These are phyloP conservation scores for Psilanteris sp. DNA, from an alignment of 1,140 invertebrate genomes.

Conservation along the genomic window DNA sequence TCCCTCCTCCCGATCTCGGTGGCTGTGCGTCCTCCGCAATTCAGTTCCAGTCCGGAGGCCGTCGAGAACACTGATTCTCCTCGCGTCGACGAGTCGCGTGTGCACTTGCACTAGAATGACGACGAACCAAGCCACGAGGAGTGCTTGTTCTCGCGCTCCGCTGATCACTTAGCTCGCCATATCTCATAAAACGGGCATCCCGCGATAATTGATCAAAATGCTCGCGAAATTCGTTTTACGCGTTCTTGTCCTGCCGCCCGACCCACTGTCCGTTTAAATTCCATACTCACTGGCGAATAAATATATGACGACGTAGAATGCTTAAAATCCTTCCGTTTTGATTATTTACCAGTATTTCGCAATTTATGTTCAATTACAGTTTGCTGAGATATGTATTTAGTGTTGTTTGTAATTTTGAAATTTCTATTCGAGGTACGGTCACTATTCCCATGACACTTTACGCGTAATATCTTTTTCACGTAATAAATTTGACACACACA, in stretches of 20 bases:
- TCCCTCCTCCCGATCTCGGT: conserved; percentile 55
- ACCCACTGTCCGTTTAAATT: conserved; percentile 3
- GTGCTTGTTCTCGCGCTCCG: conserved; percentile 46
- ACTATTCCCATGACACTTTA: not conserved
- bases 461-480: not conserved
- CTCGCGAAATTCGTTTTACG: conserved; percentile 11
- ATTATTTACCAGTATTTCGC: conserved; percentile 13
- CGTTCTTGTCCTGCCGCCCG: not conserved
- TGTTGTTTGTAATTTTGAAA: conserved; percentile 8
- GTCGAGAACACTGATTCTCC: conserved; percentile 65
- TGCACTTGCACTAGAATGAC: conserved; percentile 60
- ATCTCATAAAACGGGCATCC: not conserved
- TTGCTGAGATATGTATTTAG: too few relatives aligned
- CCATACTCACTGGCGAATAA: conserved; percentile 6
- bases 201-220: conserved; percentile 21
- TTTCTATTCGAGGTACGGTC: conserved; percentile 17
- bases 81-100: conserved; percentile 29
- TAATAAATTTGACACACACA: too few relatives aligned
- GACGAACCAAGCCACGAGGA: conserved; percentile 68
- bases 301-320: conserved; percentile 17
- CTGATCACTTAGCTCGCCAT: not conserved
- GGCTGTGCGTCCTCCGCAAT: conserved; percentile 64
- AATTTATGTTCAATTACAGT: not conserved
- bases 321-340: not conserved
- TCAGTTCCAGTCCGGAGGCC: conserved; percentile 75